These are phyloP conservation scores for Fissipunctia ypsillon DNA, from an alignment of 2,888 invertebrate genomes.

Conservation along the genomic window DNA sequence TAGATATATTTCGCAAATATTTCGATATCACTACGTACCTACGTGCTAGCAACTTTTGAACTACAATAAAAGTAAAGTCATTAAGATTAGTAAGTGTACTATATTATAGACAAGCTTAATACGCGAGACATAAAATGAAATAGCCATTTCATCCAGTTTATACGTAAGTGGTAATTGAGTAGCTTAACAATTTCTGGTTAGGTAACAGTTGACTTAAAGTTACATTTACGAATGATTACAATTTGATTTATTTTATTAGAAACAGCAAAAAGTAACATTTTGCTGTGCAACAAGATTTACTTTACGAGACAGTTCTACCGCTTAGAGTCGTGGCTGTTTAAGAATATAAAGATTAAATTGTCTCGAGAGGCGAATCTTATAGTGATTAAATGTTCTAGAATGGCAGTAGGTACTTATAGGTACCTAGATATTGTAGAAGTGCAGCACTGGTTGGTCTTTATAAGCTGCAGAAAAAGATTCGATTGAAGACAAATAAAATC, in stretches of 20 bases:
- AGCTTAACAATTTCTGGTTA: neutral
- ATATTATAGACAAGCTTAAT: neutral
- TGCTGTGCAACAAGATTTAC: neutral
- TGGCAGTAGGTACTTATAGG: neutral
- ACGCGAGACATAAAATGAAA: neutral
- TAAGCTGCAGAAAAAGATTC: neutral
- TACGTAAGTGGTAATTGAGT: neutral
- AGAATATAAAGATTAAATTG: constrained; percentile 11
- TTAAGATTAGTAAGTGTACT: neutral
- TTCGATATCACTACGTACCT: neutral
- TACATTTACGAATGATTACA: neutral
- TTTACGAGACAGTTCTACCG: neutral
- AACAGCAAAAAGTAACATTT: neutral
- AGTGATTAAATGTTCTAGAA: constrained; percentile 18
- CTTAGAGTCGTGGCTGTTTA: too few species aligned
- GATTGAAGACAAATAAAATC: neutral
- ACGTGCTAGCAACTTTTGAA: neutral
- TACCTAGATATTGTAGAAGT: too few species aligned
- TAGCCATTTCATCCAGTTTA: neutral
- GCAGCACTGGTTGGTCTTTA: constrained; percentile 4
- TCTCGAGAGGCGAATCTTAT: constrained; percentile 1
- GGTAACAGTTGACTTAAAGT: too few species aligned
- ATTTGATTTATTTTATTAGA: neutral
- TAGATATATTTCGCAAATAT: constrained; percentile 1
- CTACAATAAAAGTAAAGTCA: neutral